Evolutionary conservation across 1,140 invertebrate genomes (phyloP), one percentile per base, ranked within the genome.

Genomic region (Helicoverpa zea): DNA sequence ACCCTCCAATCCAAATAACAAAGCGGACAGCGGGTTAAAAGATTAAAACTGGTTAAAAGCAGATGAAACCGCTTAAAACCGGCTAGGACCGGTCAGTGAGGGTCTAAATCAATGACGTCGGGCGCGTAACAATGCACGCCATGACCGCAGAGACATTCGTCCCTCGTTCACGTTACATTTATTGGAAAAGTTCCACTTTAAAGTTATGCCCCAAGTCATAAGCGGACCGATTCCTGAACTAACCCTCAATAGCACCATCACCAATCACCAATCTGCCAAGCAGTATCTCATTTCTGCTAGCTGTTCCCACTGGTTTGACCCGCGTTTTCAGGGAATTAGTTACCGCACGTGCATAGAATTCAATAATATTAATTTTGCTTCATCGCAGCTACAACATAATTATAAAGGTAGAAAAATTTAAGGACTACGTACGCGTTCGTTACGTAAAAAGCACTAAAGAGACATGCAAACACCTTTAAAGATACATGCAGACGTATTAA

Each of bases 181-280:
- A 94, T 94, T 94, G 91, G 91, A 94, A 94, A 94, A 94, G 91
- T 94, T 94, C 86, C 78, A 80, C 66, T 88, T 84, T 76, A 80
- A 84, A 82, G 64, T 64, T 64, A 7, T 81, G 87, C 54, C 12
- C 11, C 23, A 83, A 85, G 70, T 76, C n/a, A 83, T n/a, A 54
- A 85, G 82, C 78, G 80, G 3, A 16, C 5, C 5, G 13, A 12
- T 72, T n/a, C 12, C 52, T 78, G 70, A 0, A 58, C 35, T 43
- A 3, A 5, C 52, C 13, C 16, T 54, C 4, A 54, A 13, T n/a
- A 54, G n/a, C 1, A 13, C n/a, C n/a, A n/a, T n/a, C n/a, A n/a
- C n/a, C n/a, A n/a, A n/a, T n/a, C n/a, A n/a, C n/a, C n/a, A n/a
- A n/a, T n/a, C n/a, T n/a, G n/a, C n/a, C n/a, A n/a, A n/a, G n/a